Percentiles rank a stretch among this genome's conserved stretches.
These are phyloP conservation scores for Cataglyphis albicans DNA, from an alignment of 2,888 invertebrate genomes.

Conservation along the genomic window DNA sequence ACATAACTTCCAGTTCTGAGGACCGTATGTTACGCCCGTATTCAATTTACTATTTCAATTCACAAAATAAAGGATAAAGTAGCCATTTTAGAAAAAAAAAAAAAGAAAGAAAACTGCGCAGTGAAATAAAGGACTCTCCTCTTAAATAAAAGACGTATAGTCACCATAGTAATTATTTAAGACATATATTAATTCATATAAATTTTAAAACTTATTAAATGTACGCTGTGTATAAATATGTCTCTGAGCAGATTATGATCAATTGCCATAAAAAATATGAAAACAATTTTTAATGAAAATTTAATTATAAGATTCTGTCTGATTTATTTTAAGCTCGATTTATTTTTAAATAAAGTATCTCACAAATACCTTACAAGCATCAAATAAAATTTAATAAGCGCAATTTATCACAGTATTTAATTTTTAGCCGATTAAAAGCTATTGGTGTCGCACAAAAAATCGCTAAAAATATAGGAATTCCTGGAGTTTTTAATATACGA, in stretches of 20 bases:
- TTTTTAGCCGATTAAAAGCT: not conserved
- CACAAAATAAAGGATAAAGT: no score
- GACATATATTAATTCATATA: not conserved
- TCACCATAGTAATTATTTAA: not conserved
- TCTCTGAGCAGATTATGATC: not conserved
- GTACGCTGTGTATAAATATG: not conserved
- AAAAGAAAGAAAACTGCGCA: no score
- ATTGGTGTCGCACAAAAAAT: not conserved
- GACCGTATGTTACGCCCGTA: no score
- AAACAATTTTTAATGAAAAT: not conserved
- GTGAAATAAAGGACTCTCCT: no score
- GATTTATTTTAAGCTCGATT: not conserved
- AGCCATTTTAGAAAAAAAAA: no score
- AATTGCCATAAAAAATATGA: not conserved
- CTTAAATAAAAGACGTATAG: no score
- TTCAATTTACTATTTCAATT: no score
- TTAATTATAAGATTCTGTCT: slow-evolving; percentile 1
- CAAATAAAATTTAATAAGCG: slow-evolving; percentile 7
- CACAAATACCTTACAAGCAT: not conserved
- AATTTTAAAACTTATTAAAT: slow-evolving; percentile 9
- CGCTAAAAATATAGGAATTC: slow-evolving; percentile 38
- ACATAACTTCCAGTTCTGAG: no score
- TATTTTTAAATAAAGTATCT: not conserved
- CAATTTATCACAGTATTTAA: slow-evolving; percentile 6
- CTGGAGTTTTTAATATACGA: slow-evolving; percentile 40